phyloP scores from a whole-genome alignment of 2,113 vertebrate species.

The Cyrtonyx montezumae region DNA sequence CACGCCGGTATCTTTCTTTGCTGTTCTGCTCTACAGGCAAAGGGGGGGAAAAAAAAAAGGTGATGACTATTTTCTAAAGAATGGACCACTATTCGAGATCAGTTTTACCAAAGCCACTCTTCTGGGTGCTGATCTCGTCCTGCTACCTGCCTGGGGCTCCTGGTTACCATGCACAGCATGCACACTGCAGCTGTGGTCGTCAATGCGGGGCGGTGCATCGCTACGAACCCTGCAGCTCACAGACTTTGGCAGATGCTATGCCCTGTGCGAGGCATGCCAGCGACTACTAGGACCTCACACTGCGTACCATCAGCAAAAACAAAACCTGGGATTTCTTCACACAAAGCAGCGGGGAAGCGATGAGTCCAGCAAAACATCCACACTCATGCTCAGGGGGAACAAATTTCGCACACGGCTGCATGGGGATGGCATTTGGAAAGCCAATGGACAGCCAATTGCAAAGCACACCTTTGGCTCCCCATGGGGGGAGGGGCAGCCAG shows the following conservation, averaged over 20 bases:
- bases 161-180: not conserved
- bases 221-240: accelerated
- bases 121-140: accelerated
- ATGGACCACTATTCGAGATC: not conserved
- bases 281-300: accelerated
- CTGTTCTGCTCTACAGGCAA: not conserved
- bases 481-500: not conserved
- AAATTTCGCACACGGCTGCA: accelerated
- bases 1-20: accelerated
- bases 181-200: not conserved
- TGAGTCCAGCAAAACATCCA: not conserved
- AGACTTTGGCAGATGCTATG: not conserved
- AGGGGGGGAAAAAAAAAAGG: not conserved
- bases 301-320: not conserved
- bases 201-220: accelerated
- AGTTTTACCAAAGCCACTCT: accelerated
- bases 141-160: too few species aligned
- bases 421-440: accelerated
- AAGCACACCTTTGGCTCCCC: not conserved
- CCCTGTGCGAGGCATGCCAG: not conserved
- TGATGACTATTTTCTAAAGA: not conserved
- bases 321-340: not conserved
- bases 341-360: not conserved
- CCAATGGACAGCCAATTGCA: not conserved
- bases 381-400: accelerated